A percentile compares a stretch with the other conserved stretches of the same genome.
Conservation (phyloP, 2,888 invertebrate genomes). For the Polydrusus pterygomalis region DNA sequence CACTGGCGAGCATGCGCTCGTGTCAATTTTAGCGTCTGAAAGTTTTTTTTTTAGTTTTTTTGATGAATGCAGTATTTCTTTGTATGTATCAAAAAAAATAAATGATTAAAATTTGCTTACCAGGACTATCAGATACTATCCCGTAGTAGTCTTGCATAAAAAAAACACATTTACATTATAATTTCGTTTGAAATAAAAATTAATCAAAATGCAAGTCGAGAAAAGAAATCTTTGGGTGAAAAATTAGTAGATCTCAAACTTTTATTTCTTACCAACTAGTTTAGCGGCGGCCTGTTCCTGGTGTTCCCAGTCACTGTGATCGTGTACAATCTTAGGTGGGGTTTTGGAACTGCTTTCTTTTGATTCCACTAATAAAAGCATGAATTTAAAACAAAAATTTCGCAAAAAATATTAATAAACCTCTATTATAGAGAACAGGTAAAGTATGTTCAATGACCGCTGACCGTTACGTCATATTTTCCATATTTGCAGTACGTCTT, state of each 20-base stretch:
- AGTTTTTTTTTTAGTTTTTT: constrained; percentile 3
- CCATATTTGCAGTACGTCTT: too few species aligned
- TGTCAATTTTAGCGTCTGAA: constrained; percentile 63
- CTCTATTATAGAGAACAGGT: too few species aligned
- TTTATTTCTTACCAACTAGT: constrained; percentile 39
- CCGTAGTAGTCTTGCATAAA: constrained; percentile 49
- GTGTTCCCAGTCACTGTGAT: constrained; percentile 67
- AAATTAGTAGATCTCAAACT: too few species aligned
- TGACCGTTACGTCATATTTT: too few species aligned
- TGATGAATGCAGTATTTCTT: neutral
- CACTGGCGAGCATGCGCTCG: constrained; percentile 70
- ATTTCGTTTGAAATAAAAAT: too few species aligned
- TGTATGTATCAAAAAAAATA: neutral
- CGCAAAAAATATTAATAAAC: too few species aligned
- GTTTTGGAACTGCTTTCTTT: constrained; percentile 48
- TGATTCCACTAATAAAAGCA: constrained; percentile 27
- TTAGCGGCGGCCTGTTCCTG: constrained; percentile 36
- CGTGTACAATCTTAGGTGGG: constrained; percentile 47
- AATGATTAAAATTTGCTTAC: constrained; percentile 25
- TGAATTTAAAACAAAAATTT: neutral
- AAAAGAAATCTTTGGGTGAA: too few species aligned
- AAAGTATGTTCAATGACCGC: too few species aligned
- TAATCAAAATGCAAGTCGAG: too few species aligned
- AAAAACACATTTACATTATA: constrained; percentile 15
- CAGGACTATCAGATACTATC: constrained; percentile 48